Percentiles rank a stretch among this genome's conserved stretches.
These are phyloP conservation scores for Bos taurus DNA, from an alignment of 2,113 vertebrate genomes.

Conservation along the genomic window ARS-UCD2.0 NC_037336.1:93831001-93831500, in stretches of 20 bases:
- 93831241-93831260: background rate
- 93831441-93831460: constrained; percentile 25
- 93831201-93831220: accelerated
- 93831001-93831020: background rate
- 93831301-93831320: background rate
- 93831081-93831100: background rate
- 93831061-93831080: background rate
- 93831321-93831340: background rate
- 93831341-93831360: background rate
- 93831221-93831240: background rate
- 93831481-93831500: constrained; percentile 92
- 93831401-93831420: background rate
- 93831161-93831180: background rate
- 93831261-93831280: accelerated
- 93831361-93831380: accelerated
- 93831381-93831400: background rate
- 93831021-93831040: accelerated
- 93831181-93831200: background rate
- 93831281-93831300: accelerated
- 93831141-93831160: background rate
- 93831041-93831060: background rate
- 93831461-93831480: constrained; percentile 90
- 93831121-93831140: background rate
- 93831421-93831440: constrained; percentile 17
- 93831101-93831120: background rate